These are phyloP conservation scores for Protophormia terraenovae DNA, from an alignment of 2,888 invertebrate species.

Conservation along the genomic window DNA sequence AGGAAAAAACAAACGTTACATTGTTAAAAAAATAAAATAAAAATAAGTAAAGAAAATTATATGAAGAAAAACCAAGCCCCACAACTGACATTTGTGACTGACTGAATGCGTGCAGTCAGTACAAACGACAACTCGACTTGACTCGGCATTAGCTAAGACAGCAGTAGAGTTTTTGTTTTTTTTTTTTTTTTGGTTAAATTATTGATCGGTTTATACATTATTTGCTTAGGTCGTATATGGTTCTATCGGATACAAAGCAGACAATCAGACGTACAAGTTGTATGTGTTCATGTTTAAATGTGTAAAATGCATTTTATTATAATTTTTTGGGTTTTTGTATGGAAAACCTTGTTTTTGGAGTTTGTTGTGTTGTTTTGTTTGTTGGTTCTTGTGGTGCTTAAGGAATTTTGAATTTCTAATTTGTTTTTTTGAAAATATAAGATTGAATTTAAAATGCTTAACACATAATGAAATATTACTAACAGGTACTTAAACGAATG, in stretches of 20 bases:
- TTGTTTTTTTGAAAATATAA: constrained; percentile 13
- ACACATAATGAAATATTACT: constrained; percentile 71
- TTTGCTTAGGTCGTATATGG: constrained; percentile 33
- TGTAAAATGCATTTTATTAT: constrained; percentile 19
- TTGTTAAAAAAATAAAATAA: constrained; percentile 6
- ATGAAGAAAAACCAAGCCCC: constrained; percentile 44
- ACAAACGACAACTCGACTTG: constrained; percentile 7
- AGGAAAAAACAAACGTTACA: not conserved
- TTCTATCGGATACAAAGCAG: constrained; percentile 63
- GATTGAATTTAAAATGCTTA: constrained; percentile 68
- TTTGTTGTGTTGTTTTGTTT: constrained; percentile 6
- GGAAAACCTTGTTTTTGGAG: constrained; percentile 28
- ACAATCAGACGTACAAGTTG: constrained; percentile 43
- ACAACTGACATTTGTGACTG: constrained; percentile 65
- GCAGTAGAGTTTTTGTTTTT: not conserved
- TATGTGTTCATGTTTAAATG: constrained; percentile 37
- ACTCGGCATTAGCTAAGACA: not conserved
- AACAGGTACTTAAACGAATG: constrained; percentile 64
- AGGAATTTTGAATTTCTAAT: constrained; percentile 55
- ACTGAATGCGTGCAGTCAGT: constrained; percentile 67
- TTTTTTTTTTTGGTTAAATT: constrained; percentile 21
- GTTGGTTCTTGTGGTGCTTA: constrained; percentile 31
- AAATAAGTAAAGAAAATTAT: constrained; percentile 24
- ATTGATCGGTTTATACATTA: constrained; percentile 24
- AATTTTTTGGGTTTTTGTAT: not conserved